phyloP scores from a whole-genome alignment of 2,113 vertebrate genomes.

The Terrapene triunguis region DNA sequence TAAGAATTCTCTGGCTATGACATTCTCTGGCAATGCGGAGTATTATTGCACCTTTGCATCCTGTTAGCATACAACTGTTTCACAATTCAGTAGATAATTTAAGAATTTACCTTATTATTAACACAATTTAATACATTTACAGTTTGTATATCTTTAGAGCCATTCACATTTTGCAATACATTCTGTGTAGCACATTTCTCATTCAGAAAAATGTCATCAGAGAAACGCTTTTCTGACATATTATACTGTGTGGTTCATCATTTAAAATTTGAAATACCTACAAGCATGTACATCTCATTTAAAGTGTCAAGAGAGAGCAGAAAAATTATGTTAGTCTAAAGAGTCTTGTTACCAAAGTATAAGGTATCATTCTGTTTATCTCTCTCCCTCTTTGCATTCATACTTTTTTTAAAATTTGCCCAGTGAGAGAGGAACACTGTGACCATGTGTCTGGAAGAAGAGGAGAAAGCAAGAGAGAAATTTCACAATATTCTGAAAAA shows the following conservation, averaged over 20 bases:
- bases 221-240: conserved; percentile 76
- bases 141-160: conserved; percentile 77
- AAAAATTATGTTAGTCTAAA: conserved; percentile 66
- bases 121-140: conserved; percentile 78
- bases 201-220: conserved; percentile 75
- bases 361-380: conserved; percentile 51
- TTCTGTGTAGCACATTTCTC: conserved; percentile 76
- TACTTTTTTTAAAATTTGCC: not conserved
- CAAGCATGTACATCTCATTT: conserved; percentile 76
- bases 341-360: conserved; percentile 61
- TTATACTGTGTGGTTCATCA: conserved; percentile 70
- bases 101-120: conserved; percentile 73
- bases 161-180: conserved; percentile 80
- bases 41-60: conserved; percentile 31
- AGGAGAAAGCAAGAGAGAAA: not conserved
- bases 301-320: conserved; percentile 33
- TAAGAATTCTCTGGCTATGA: not conserved
- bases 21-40: not conserved
- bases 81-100: conserved; percentile 36
- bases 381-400: not conserved
- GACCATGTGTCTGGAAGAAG: not conserved
- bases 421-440: not conserved
- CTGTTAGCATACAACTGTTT: not conserved
- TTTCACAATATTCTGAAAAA: not conserved
- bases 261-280: conserved; percentile 77